Base-by-base conservation (phyloP, 2,888 invertebrate species). In the Andrena hattorfiana region DNA sequence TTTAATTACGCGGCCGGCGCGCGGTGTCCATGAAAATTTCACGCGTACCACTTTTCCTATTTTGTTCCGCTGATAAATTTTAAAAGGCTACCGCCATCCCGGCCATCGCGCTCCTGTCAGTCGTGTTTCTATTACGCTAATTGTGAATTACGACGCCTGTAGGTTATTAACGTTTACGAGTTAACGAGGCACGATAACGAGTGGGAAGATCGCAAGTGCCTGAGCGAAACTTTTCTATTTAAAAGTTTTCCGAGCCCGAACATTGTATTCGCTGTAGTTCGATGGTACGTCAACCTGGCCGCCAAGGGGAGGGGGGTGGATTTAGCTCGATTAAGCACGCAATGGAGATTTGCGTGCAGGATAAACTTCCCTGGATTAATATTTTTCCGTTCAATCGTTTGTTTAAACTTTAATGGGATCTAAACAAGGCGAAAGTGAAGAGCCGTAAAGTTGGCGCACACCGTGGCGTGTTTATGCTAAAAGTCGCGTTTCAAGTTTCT, bases 131-230 rank as follows among this genome's bases (percentile, higher is more conserved):
- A 76, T 81, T 77, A 67, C 54, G 63, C 35, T 85, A 86, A 87
- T 83, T 83, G 81, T 87, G 77, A 88, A 85, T 83, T 83, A 87
- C 81, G 85, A 87, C 64, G 63, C 68, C 71, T 75, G 74, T 83
- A 67, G 76, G 78, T 81, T 87, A 85, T 88, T 87, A 85, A 83
- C 89, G 74, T 82, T 85, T 83, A 85, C 79, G 76, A 81, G 79
- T 66, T 83, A 88, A 87, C 81, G 82, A 78, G 79, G 66, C 68
- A 35, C 71, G 81, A 73, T 85, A 87, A 87, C 66, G 77, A 82
- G 80, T 59, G 71, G 84, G 64, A 79, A 83, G 80, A 85, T 83
- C 70, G 81, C 64, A 68, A 72, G 72, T 48, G 71, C 7, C 68
- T 23, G 30, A 74, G 20, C 59, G 66, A 79, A 87, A 87, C 75